These are phyloP conservation scores for Falco peregrinus DNA, from an alignment of 2,797 vertebrate species.

Conservation along the genomic window DNA sequence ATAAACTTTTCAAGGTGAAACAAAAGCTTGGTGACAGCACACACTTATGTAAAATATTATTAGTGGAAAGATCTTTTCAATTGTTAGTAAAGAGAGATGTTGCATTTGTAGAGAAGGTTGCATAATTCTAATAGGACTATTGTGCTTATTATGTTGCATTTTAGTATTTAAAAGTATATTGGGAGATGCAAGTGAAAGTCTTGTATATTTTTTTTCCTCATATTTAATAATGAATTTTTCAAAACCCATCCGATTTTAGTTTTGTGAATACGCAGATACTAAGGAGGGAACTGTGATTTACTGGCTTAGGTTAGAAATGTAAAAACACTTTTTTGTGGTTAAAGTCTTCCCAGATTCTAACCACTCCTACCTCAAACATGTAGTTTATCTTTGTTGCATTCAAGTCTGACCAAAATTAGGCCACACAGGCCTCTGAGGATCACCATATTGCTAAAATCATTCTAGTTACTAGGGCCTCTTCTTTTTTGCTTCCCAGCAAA, in stretches of 20 bases:
- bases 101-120: background rate
- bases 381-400: conserved; percentile 20
- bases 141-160: background rate
- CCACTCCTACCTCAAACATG: background rate
- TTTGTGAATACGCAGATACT: background rate
- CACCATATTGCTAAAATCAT: background rate
- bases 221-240: background rate
- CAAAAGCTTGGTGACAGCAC: background rate
- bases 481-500: background rate
- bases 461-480: background rate
- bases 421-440: background rate
- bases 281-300: background rate
- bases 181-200: background rate
- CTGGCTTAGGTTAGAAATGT: background rate
- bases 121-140: background rate
- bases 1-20: background rate
- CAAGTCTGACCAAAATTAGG: conserved; percentile 12
- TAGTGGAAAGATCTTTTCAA: background rate
- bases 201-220: background rate
- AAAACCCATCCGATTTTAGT: background rate
- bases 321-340: conserved; percentile 9
- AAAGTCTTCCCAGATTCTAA: conserved; percentile 6
- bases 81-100: background rate
- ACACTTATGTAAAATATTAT: background rate
- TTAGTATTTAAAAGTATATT: background rate